Percentiles rank a stretch among this genome's conserved stretches.
These are phyloP conservation scores for Rhingia campestris DNA, from an alignment of 2,888 invertebrate genomes.

Conservation along the genomic window DNA sequence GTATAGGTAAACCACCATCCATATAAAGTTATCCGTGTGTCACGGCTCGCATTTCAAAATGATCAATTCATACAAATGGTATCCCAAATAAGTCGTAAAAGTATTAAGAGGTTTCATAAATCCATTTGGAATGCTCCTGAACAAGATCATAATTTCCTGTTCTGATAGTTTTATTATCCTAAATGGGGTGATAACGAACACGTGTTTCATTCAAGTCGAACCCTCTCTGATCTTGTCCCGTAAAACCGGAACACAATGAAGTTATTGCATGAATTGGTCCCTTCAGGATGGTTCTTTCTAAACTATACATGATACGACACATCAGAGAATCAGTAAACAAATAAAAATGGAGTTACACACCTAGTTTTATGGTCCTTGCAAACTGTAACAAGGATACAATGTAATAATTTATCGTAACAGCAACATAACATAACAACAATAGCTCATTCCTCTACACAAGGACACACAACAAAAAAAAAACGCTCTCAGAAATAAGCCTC, in stretches of 20 bases:
- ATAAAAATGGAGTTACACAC: slow-evolving; percentile 1
- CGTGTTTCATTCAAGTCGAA: slow-evolving; percentile 40
- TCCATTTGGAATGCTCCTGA: slow-evolving; percentile 7
- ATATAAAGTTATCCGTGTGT: too few species aligned
- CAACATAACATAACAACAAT: neutral
- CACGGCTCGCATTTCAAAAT: too few species aligned
- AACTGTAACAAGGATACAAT: slow-evolving; percentile 42
- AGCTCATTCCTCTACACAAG: neutral
- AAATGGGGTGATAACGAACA: slow-evolving; percentile 56
- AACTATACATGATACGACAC: slow-evolving; percentile 25
- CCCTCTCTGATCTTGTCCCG: slow-evolving; percentile 24
- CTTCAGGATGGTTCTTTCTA: neutral
- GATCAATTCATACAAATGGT: neutral
- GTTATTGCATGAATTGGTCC: slow-evolving; percentile 6
- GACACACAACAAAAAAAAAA: slow-evolving; percentile 2
- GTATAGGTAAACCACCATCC: too few species aligned
- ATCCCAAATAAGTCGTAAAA: slow-evolving; percentile 1
- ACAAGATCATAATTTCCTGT: slow-evolving; percentile 44
- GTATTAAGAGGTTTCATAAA: neutral
- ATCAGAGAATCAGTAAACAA: neutral
- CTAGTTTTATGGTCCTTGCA: slow-evolving; percentile 4
- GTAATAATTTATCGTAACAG: slow-evolving; percentile 41
- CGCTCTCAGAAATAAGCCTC: slow-evolving; percentile 11
- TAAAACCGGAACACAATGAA: slow-evolving; percentile 42
- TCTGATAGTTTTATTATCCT: slow-evolving; percentile 52